phyloP scores from a whole-genome alignment of 2,113 vertebrate species.

The Dicrurus megarhynchus region DNA sequence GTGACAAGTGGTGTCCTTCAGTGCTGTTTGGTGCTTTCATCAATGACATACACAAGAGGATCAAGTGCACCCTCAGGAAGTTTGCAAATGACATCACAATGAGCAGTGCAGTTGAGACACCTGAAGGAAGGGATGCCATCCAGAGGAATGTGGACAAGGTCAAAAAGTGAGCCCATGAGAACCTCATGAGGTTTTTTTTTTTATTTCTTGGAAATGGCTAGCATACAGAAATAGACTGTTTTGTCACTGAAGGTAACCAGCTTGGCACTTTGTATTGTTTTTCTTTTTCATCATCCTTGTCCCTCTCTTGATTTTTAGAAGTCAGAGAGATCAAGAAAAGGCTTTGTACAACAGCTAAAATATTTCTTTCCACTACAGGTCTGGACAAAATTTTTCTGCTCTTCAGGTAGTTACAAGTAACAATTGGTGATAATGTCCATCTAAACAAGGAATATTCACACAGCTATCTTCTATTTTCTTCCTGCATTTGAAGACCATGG shows the following conservation, averaged over 20 bases:
- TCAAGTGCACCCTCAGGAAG: not conserved
- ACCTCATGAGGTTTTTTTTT: not conserved
- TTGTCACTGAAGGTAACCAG: not conserved
- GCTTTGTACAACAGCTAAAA: not conserved
- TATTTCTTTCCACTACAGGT: not conserved
- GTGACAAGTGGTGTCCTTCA: too few relatives aligned
- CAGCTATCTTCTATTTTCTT: conserved; percentile 72
- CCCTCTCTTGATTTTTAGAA: not conserved
- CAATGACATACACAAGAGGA: too few relatives aligned
- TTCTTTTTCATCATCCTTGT: not conserved
- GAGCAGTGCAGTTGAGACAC: not conserved
- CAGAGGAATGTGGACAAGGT: not conserved
- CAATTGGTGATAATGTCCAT: not conserved
- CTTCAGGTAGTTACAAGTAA: not conserved
- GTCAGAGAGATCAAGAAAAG: not conserved
- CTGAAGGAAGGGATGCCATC: not conserved
- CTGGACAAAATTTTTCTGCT: not conserved
- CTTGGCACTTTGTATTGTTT: not conserved
- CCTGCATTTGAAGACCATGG: conserved; percentile 80
- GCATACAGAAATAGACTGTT: not conserved
- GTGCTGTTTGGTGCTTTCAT: not conserved
- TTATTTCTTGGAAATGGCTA: not conserved
- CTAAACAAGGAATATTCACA: conserved; percentile 57
- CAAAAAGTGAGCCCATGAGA: not conserved
- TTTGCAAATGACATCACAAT: accelerated